Evolutionary conservation across 2,113 vertebrate species (phyloP).

Genomic region (Tachysurus vachellii): DNA sequence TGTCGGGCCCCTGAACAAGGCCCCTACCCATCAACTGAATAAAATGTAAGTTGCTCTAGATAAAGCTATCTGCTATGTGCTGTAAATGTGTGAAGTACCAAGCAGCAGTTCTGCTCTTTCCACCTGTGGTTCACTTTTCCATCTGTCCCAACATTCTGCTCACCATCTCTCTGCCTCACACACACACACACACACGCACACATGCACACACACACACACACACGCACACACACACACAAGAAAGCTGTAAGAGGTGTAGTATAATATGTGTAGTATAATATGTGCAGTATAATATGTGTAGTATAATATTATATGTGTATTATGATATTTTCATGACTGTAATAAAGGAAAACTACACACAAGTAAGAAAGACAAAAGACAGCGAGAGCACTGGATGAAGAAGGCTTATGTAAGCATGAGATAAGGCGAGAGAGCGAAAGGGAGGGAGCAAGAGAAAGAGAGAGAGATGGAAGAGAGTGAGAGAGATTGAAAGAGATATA

Average conservation of each 20-base stretch:
- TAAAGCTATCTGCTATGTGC: no score
- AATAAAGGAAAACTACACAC: background rate
- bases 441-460: no score
- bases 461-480: no score
- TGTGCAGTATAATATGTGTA: no score
- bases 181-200: background rate
- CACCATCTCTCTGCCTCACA: background rate
- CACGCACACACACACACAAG: no score
- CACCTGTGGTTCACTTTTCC: background rate
- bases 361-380: background rate
- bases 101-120: background rate
- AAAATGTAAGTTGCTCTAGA: no score
- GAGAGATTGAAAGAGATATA: no score
- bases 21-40: no score
- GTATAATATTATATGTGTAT: background rate
- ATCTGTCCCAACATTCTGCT: background rate
- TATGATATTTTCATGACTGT: background rate
- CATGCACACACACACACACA: background rate
- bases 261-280: no score
- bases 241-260: no score
- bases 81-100: background rate
- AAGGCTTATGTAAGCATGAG: slow-evolving; percentile 15
- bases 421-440: no score
- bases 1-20: no score
- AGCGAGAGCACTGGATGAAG: background rate